Evolutionary conservation across 2,888 invertebrate species (phyloP).

Genomic region (Rotaria magnacalcarata): DNA sequence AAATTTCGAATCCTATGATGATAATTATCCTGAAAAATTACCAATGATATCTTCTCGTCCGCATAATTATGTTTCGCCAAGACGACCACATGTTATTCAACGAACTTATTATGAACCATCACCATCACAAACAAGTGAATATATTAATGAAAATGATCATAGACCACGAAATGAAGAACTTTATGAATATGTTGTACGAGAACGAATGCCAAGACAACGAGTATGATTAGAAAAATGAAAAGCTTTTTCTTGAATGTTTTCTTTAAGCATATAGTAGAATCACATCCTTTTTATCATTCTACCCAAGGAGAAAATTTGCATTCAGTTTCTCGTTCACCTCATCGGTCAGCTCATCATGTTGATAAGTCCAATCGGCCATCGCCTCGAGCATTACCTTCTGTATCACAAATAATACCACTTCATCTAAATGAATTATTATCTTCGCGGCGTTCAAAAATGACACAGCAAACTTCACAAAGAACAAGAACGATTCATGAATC

Average conservation of each 20-base stretch:
- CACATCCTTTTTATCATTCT: background rate
- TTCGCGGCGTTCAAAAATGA: background rate
- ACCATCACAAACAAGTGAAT: background rate
- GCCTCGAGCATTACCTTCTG: too few relatives aligned
- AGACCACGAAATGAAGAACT: background rate
- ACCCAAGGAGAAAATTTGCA: background rate
- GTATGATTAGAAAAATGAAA: background rate
- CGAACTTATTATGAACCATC: background rate
- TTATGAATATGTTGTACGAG: background rate
- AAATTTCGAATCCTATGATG: background rate
- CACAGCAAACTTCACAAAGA: background rate
- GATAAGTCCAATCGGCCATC: too few relatives aligned
- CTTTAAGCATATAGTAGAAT: background rate
- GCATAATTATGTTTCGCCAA: background rate
- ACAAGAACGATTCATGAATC: background rate
- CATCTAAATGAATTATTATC: background rate
- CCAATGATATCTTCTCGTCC: background rate
- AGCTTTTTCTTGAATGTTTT: background rate
- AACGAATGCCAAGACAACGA: background rate
- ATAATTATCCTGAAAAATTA: background rate
- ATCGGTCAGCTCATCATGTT: background rate
- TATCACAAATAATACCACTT: background rate
- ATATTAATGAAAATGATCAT: background rate
- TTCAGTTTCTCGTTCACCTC: background rate
- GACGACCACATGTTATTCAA: background rate